phyloP scores from a whole-genome alignment of 2,113 vertebrate species.

The Chamaetylas fuelleborni region DNA sequence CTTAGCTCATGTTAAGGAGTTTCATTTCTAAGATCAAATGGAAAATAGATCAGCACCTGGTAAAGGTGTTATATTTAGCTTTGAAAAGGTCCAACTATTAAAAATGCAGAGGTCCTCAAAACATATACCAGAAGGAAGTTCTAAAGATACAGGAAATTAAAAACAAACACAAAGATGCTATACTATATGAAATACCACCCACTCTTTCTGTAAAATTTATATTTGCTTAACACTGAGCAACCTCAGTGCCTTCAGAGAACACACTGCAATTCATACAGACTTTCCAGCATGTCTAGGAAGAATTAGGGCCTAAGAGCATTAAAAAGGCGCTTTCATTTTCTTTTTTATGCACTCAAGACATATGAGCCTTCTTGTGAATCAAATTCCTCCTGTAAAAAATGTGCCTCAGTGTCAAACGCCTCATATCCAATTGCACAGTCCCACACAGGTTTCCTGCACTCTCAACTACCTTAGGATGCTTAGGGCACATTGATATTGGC shows the following conservation, averaged over 20 bases:
- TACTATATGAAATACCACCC: neutral
- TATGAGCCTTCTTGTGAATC: neutral
- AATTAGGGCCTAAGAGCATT: neutral
- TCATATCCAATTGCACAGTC: neutral
- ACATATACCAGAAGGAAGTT: neutral
- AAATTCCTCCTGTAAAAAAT: neutral
- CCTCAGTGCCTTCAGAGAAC: neutral
- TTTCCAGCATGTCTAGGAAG: neutral
- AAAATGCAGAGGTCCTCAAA: conserved; percentile 17
- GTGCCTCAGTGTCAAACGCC: neutral
- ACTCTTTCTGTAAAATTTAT: neutral
- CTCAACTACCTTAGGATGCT: neutral
- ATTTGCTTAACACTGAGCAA: neutral
- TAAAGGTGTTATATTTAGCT: neutral
- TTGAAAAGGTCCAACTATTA: neutral
- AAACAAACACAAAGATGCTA: neutral
- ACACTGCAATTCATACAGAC: neutral
- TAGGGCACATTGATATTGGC: neutral
- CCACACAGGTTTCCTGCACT: neutral
- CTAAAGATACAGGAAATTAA: neutral
- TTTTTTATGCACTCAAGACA: neutral
- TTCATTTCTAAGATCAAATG: neutral
- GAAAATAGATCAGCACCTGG: neutral
- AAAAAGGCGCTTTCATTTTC: neutral
- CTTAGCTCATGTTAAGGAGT: neutral